Base-by-base conservation (phyloP, 2,888 invertebrate genomes). In the Drosophila seclusa region DNA sequence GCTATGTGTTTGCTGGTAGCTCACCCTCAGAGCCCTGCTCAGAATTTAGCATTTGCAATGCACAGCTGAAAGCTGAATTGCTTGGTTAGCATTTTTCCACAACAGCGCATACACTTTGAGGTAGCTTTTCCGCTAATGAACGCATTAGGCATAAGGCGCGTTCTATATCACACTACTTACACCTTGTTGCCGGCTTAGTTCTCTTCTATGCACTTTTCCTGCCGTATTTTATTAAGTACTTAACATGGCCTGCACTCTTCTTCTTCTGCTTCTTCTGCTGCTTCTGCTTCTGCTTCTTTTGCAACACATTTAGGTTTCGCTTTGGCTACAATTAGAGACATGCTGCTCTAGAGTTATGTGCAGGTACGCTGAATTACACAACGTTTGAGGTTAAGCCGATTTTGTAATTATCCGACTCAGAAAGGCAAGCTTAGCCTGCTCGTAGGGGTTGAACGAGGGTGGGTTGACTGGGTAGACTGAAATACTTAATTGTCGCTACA, bases 371-470 rank as follows among this genome's bases (percentile, higher is more conserved):
- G 87, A 87, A 87, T 87, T 87, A 90, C 87, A 87, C 87, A 87
- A 87, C 90, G 89, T 87, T 90, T 87, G 90, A 81, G 86, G 85
- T 80, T 91, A 91, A 91, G 91, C 91, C 91, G 92, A 91, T 91
- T 91, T 86, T 73, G 89, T 90, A 92, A 91, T 92, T 92, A 91
- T 91, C 91, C 89, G 87, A 73, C 86, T 89, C 80, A 85, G 78
- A 79, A 64, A 82, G 71, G 79, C 68, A 40, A 55, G 67, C 82
- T 64, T 71, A 64, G 58, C 48, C 61, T 18, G n/a, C 36, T 36
- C 36, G 31, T 7, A 45, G 50, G 68, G 65, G 64, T 65, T 32
- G 24, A 2, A 8, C 18, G 8, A 18, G 18, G 18, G 18, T 38
- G 42, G 42, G 42, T 21, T 2, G 11, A 11, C 45, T 18, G 1